Base-by-base conservation (phyloP, 2,113 vertebrate genomes). In the Calypte anna region DNA sequence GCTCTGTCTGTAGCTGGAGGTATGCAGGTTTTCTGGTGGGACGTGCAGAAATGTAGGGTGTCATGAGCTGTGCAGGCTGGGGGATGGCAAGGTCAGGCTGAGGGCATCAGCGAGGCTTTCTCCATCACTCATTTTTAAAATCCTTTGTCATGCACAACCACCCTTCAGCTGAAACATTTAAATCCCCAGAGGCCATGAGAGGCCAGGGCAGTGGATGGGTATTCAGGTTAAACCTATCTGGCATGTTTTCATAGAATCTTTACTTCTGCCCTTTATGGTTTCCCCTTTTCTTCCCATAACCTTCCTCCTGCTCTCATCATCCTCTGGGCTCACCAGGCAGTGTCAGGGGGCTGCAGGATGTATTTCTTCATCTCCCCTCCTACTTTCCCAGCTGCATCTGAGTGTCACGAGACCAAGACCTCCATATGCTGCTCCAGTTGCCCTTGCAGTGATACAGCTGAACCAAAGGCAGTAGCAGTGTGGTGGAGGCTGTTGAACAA, bases 11-110 rank as follows among this genome's bases (percentile, higher is more conserved):
- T 64, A 85, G 61, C 67, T 62, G 76, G 44, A 96, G 76, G 82
- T 30, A 94, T 90, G 90, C 88, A 93, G 76, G 90, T 86, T 90
- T 93, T 91, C 82, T 63, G 61, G 63, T 44, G 76, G 83, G 91
- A 94, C 82, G 82, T 96, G 96, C 91, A 94, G 85, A 90, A 90
- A 77, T 73, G 81, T 69, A 27, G 74, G 68, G 53, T 74, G 61
- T 40, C 44, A 10, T 6, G 1, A 11, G 27, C 21, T 2, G 2
- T 14, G 46, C 1, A 1, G 24, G 36, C 48, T 84, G 31, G 40
- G 28, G 61, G 69, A 33, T 11, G 18, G 76, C 57, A 75, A 75
- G 95, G 94, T 96, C 94, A 95, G 62, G 61, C n/a, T 54, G 54
- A 88, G 89, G 91, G 43, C 33, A 0, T 0, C 1, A 9, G 51